A percentile compares a stretch with the other conserved stretches of the same genome.
Evolutionary conservation across 2,797 vertebrate genomes (phyloP).

Genomic region (Chaetodon trifasciatus): DNA sequence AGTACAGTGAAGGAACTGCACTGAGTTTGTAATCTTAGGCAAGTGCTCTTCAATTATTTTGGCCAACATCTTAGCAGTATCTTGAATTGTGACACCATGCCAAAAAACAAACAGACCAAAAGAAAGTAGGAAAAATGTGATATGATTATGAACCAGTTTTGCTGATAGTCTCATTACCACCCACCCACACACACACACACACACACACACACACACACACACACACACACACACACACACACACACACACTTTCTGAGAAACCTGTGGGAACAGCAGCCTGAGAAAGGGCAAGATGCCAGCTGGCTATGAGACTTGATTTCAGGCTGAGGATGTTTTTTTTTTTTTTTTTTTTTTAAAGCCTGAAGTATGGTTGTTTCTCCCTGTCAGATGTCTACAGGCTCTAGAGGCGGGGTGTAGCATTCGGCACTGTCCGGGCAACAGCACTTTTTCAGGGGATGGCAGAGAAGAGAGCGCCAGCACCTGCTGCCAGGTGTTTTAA

Average conservation of each 20-base stretch:
- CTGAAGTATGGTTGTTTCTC: constrained; percentile 79
- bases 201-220: constrained; percentile 5
- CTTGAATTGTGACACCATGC: neutral
- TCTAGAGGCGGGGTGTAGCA: constrained; percentile 67
- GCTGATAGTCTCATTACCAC: constrained; percentile 42
- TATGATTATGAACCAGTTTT: constrained; percentile 43
- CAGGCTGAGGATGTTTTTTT: constrained; percentile 81
- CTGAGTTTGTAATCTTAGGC: neutral
- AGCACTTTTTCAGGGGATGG: constrained; percentile 8
- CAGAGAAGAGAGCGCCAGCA: neutral
- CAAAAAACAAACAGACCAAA: neutral
- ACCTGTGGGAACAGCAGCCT: constrained; percentile 81
- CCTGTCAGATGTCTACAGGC: constrained; percentile 54
- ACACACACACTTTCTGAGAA: constrained; percentile 18
- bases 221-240: constrained; percentile 7
- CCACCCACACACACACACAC: neutral
- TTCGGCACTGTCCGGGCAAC: constrained; percentile 10
- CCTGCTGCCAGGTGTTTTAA: neutral
- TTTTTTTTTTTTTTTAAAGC: constrained; percentile 75
- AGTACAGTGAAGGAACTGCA: neutral
- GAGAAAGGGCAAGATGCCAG: constrained; percentile 80
- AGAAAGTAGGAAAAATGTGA: neutral
- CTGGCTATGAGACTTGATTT: constrained; percentile 78
- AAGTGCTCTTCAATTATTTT: constrained; percentile 1
- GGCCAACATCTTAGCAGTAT: neutral